Conservation (phyloP, 2,888 invertebrate genomes). For the Plagodis dolabraria region DNA sequence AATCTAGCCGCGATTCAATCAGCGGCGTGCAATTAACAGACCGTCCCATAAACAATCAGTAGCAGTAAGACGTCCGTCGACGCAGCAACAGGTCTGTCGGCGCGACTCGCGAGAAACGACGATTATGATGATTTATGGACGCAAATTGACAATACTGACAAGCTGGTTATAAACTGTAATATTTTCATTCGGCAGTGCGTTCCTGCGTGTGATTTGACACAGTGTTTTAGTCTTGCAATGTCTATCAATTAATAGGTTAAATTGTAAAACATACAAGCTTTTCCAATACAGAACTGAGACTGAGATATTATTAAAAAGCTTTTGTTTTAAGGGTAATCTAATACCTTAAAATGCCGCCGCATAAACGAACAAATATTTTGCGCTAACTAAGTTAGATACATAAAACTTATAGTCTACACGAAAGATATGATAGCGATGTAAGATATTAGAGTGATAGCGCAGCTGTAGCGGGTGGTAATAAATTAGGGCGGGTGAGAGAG, state of each 20-base stretch:
- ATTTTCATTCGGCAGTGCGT: background rate
- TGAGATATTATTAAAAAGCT: too few relatives aligned
- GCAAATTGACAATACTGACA: conserved; percentile 6
- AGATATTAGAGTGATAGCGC: conserved; percentile 70
- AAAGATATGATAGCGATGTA: conserved; percentile 57
- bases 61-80: conserved; percentile 28
- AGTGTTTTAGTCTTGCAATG: too few relatives aligned
- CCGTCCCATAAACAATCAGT: conserved; percentile 26
- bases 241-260: too few relatives aligned
- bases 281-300: too few relatives aligned
- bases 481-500: conserved; percentile 62
- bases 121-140: conserved; percentile 16
- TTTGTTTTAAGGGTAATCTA: too few relatives aligned
- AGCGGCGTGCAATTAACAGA: conserved; percentile 22
- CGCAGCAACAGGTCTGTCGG: conserved; percentile 30
- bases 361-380: too few relatives aligned
- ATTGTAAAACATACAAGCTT: too few relatives aligned
- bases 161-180: background rate
- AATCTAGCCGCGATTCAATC: conserved; percentile 25
- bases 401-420: conserved; percentile 6
- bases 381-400: background rate
- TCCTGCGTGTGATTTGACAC: too few relatives aligned
- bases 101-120: conserved; percentile 9
- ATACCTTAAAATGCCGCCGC: too few relatives aligned
- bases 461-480: conserved; percentile 63